A percentile compares a stretch with the other conserved stretches of the same genome.
Evolutionary conservation across 2,888 invertebrate species (phyloP).

Genomic region (Ashinkailepas kermadecensis): DNA sequence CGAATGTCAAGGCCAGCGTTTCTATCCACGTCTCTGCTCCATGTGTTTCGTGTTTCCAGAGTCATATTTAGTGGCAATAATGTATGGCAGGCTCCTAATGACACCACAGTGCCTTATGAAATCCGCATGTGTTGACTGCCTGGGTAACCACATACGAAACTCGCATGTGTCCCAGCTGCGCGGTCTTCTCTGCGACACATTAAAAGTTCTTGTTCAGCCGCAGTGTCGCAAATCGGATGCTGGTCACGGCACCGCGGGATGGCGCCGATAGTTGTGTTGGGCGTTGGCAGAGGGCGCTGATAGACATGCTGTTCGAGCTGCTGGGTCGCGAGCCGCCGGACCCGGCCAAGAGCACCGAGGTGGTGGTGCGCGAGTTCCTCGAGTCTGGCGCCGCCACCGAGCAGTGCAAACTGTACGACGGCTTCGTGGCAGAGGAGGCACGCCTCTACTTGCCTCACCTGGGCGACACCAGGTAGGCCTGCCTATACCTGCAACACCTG

Average conservation of each 20-base stretch:
- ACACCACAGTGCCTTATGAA: too few relatives aligned
- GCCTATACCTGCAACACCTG: conserved; percentile 26
- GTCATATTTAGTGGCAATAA: too few relatives aligned
- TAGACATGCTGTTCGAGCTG: conserved; percentile 85
- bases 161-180: too few relatives aligned
- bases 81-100: too few relatives aligned
- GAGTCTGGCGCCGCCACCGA: conserved; percentile 70
- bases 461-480: conserved; percentile 53
- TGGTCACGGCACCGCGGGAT: too few relatives aligned
- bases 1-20: too few relatives aligned
- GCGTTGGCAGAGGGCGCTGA: conserved; percentile 65
- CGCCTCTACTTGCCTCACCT: conserved; percentile 75
- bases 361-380: conserved; percentile 56
- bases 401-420: conserved; percentile 81
- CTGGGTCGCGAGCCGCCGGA: conserved; percentile 58
- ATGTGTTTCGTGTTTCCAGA: background rate
- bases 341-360: conserved; percentile 17
- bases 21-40: background rate
- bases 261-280: too few relatives aligned
- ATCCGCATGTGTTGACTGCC: conserved; percentile 13
- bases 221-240: too few relatives aligned
- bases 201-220: too few relatives aligned
- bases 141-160: conserved; percentile 21
- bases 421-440: conserved; percentile 91
- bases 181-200: too few relatives aligned